phyloP scores from a whole-genome alignment of 2,888 invertebrate species.

The Tillus elongatus region DNA sequence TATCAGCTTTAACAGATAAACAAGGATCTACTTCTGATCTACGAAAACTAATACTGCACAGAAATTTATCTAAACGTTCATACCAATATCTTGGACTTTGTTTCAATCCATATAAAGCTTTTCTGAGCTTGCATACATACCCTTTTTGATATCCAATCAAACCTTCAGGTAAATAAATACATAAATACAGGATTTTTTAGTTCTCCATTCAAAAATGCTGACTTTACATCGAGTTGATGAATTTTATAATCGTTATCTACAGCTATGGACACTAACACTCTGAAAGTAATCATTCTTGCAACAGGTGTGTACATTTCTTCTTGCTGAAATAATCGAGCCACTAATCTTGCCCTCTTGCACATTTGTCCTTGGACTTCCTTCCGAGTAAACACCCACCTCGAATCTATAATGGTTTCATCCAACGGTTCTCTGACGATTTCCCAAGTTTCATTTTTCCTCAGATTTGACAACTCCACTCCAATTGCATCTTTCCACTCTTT shows the following conservation, averaged over 20 bases:
- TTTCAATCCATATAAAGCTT: slow-evolving; percentile 18
- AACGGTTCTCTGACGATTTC: slow-evolving; percentile 14
- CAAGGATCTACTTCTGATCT: slow-evolving; percentile 20
- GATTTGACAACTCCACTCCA: slow-evolving; percentile 16
- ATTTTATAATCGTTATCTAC: slow-evolving; percentile 15
- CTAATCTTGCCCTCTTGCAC: slow-evolving; percentile 19
- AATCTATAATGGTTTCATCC: slow-evolving; percentile 19
- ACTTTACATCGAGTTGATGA: slow-evolving; percentile 16
- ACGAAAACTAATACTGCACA: slow-evolving; percentile 15
- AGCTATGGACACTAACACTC: slow-evolving; percentile 17
- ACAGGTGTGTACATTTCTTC: slow-evolving; percentile 22
- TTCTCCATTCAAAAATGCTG: slow-evolving; percentile 16
- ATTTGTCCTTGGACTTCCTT: slow-evolving; percentile 16
- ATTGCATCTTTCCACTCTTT: slow-evolving; percentile 19
- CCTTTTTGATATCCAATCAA: slow-evolving; percentile 7
- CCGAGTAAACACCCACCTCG: slow-evolving; percentile 19
- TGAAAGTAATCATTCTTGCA: slow-evolving; percentile 20
- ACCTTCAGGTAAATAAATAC: slow-evolving; percentile 6
- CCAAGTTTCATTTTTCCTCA: slow-evolving; percentile 21
- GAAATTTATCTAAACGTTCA: slow-evolving; percentile 14
- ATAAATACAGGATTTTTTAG: slow-evolving; percentile 9
- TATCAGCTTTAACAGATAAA: slow-evolving; percentile 18
- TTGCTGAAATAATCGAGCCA: slow-evolving; percentile 22
- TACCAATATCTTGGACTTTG: slow-evolving; percentile 21
- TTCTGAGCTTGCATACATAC: slow-evolving; percentile 16